Percentiles rank a stretch among this genome's conserved stretches.
These are phyloP conservation scores for Atrichornis clamosus DNA, from an alignment of 2,113 vertebrate genomes.

Conservation along the genomic window DNA sequence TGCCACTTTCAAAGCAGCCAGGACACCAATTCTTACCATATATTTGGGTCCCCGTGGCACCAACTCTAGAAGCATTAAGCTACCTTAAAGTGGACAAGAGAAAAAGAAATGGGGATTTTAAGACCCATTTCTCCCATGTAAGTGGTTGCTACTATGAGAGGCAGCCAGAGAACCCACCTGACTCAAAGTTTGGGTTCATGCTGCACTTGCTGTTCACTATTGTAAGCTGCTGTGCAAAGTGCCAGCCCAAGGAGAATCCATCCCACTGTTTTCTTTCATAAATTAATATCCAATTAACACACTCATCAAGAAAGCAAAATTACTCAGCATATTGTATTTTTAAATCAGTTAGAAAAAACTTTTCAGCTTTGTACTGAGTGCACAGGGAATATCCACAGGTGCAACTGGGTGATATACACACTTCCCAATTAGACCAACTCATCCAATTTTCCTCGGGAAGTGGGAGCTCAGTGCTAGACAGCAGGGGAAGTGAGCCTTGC, in stretches of 20 bases:
- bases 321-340: neutral
- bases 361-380: neutral
- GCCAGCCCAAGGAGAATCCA: slow-evolving; percentile 25
- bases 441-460: neutral
- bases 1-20: neutral
- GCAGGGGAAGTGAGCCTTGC: neutral
- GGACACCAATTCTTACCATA: neutral
- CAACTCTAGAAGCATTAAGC: neutral
- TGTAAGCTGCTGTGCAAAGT: slow-evolving; percentile 5
- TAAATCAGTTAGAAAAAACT: neutral
- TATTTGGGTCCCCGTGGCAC: neutral
- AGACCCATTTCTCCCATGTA: neutral
- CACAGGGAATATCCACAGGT: neutral
- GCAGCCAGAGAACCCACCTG: neutral
- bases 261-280: slow-evolving; percentile 36
- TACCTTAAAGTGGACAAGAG: neutral
- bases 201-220: neutral
- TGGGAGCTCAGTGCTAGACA: neutral
- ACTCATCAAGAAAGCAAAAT: slow-evolving; percentile 18
- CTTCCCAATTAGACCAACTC: neutral
- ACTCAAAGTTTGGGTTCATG: neutral
- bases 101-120: neutral
- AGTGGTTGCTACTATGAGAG: neutral
- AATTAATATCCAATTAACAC: slow-evolving; percentile 68
- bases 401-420: neutral